phyloP scores from a whole-genome alignment of 2,113 vertebrate genomes.

The Zosterops lateralis region DNA sequence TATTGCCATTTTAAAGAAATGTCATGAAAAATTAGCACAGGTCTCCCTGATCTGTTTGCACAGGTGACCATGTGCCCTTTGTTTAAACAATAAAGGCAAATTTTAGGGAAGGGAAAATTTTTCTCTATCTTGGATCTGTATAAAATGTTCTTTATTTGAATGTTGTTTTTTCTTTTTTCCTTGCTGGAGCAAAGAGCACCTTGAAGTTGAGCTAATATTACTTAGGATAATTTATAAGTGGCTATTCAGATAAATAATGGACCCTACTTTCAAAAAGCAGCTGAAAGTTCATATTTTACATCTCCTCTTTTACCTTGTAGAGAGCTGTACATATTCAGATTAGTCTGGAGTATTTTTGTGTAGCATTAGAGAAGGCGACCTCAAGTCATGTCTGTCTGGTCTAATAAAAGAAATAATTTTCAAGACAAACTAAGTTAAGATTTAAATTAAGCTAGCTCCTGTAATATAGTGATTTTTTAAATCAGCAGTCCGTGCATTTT shows the following conservation, averaged over 20 bases:
- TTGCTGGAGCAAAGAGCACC: background rate
- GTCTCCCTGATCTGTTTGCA: background rate
- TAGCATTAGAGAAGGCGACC: constrained; percentile 12
- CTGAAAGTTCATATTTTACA: constrained; percentile 32
- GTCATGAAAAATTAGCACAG: background rate
- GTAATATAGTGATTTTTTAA: background rate
- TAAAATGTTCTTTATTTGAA: background rate
- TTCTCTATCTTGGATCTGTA: background rate
- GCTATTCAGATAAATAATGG: constrained; percentile 35
- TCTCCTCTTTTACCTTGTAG: constrained; percentile 45
- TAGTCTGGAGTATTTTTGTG: background rate
- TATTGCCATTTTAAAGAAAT: background rate
- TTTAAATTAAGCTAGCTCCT: constrained; percentile 15
- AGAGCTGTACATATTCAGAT: constrained; percentile 18
- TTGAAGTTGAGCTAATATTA: constrained; percentile 4
- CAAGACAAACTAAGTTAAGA: background rate
- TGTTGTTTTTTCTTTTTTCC: background rate
- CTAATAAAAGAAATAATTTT: constrained; percentile 29
- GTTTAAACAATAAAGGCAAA: background rate
- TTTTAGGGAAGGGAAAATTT: background rate
- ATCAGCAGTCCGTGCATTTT: background rate
- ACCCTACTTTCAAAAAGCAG: constrained; percentile 25
- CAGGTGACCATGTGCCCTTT: background rate
- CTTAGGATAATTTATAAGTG: constrained; percentile 18
- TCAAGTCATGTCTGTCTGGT: background rate